Conservation (phyloP, 2,888 invertebrate species). For the Chloromyia formosa region DNA sequence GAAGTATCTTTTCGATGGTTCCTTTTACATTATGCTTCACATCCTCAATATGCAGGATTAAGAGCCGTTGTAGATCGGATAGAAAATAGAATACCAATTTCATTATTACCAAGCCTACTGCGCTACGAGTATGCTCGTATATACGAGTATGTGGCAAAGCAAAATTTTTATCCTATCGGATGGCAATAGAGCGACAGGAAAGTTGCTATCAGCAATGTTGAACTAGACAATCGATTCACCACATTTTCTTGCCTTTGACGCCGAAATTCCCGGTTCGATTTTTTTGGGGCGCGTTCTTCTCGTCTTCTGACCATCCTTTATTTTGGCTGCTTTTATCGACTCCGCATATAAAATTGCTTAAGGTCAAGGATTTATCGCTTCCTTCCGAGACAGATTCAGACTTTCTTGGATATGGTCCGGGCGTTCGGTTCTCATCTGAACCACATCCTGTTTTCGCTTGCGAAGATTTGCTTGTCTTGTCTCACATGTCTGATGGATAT, state of each 20-base stretch:
- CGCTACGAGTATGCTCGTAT: too few species aligned
- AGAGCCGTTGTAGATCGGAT: background rate
- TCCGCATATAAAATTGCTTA: constrained; percentile 43
- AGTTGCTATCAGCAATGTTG: background rate
- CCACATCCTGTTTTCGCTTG: constrained; percentile 21
- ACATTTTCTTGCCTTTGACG: background rate
- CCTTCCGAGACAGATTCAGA: constrained; percentile 43
- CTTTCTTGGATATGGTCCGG: constrained; percentile 9
- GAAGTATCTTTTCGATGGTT: background rate
- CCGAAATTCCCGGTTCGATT: too few species aligned
- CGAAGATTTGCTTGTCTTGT: background rate
- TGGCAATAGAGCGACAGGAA: background rate
- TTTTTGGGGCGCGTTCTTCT: background rate
- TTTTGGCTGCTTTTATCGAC: constrained; percentile 32
- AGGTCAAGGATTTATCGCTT: constrained; percentile 46
- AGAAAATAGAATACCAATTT: constrained; percentile 31
- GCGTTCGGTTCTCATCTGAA: background rate
- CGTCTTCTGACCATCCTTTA: constrained; percentile 18
- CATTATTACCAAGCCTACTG: constrained; percentile 8
- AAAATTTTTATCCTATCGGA: constrained; percentile 27
- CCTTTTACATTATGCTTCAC: background rate
- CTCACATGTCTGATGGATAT: background rate
- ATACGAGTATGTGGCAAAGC: background rate
- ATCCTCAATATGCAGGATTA: background rate
- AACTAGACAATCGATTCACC: constrained; percentile 18